These are phyloP conservation scores for Lichenostomus cassidix DNA, from an alignment of 2,113 vertebrate genomes.

Conservation along the genomic window DNA sequence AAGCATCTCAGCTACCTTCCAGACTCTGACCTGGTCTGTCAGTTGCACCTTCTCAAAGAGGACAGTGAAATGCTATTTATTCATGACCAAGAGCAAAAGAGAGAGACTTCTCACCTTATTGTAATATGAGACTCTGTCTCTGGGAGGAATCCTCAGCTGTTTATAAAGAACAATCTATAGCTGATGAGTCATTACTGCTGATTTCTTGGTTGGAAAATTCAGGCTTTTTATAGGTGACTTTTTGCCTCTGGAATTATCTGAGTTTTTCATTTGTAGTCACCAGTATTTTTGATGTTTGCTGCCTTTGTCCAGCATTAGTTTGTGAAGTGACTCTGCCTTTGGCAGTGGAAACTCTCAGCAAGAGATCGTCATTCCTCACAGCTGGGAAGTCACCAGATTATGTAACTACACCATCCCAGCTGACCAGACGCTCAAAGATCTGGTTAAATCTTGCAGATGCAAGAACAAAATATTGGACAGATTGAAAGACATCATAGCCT, in stretches of 20 bases:
- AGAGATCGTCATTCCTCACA: neutral
- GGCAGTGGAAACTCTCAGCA: neutral
- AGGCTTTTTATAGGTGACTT: neutral
- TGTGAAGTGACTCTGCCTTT: neutral
- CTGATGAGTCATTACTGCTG: neutral
- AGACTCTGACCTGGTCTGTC: neutral
- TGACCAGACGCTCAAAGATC: neutral
- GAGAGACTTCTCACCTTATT: neutral
- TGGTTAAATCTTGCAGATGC: neutral
- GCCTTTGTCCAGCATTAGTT: neutral
- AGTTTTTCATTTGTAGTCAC: neutral
- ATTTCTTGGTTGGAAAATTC: neutral
- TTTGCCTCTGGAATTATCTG: neutral
- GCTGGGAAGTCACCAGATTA: neutral
- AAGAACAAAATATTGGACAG: neutral
- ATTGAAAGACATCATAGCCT: neutral
- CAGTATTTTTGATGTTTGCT: neutral
- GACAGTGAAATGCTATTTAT: neutral
- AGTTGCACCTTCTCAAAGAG: neutral
- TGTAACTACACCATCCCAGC: fast-evolving
- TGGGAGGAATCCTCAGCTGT: neutral
- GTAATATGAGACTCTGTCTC: neutral
- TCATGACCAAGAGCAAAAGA: neutral
- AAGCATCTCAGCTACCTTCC: neutral
- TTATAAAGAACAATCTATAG: neutral